These are phyloP conservation scores for Nothocercus julius DNA, from an alignment of 2,113 vertebrate species.

Conservation along the genomic window DNA sequence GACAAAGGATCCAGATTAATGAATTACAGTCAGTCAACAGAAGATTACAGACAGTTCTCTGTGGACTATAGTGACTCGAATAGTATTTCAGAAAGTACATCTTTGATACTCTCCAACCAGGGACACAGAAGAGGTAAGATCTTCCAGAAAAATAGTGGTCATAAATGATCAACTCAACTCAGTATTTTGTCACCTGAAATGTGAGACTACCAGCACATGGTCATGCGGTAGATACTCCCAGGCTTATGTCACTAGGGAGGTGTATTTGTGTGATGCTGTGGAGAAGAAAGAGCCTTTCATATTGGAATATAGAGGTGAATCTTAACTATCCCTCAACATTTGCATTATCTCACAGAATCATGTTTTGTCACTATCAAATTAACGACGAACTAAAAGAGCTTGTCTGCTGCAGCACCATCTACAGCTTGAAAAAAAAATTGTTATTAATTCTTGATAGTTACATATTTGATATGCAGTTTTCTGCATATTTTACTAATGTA, in stretches of 20 bases:
- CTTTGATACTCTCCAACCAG: constrained; percentile 52
- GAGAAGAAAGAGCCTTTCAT: background rate
- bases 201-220: background rate
- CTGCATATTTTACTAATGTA: background rate
- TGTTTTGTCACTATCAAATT: constrained; percentile 2
- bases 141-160: background rate
- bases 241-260: background rate
- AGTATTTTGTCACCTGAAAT: background rate
- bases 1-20: constrained; percentile 54
- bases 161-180: background rate
- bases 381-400: too few species aligned
- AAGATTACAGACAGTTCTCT: constrained; percentile 61
- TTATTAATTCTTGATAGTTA: background rate
- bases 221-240: background rate
- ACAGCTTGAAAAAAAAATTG: background rate
- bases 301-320: background rate
- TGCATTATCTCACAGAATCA: background rate
- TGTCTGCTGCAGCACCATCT: background rate
- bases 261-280: background rate
- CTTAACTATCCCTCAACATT: background rate
- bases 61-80: constrained; percentile 63
- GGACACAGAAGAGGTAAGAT: constrained; percentile 43
- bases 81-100: constrained; percentile 59
- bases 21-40: constrained; percentile 61
- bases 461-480: background rate